Conservation (phyloP, 2,797 vertebrate species). For the Arnoldichthys spilopterus region DNA sequence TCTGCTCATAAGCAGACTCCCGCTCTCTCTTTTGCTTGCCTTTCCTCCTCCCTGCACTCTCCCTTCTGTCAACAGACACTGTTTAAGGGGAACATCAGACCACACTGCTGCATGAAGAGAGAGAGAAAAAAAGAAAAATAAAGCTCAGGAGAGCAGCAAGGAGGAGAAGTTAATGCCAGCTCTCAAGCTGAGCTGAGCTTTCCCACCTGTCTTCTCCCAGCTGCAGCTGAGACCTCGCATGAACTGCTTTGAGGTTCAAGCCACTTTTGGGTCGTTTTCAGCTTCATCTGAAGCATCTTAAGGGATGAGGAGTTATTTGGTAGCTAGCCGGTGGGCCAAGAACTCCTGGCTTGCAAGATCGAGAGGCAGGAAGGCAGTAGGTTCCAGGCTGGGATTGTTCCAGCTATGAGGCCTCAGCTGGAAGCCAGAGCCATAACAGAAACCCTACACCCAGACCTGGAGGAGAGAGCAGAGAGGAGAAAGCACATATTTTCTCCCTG, state of each 20-base stretch:
- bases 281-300: slow-evolving; percentile 24
- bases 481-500: slow-evolving; percentile 51
- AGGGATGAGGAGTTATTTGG: slow-evolving; percentile 30
- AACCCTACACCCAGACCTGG: slow-evolving; percentile 53
- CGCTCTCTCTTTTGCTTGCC: slow-evolving; percentile 13
- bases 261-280: slow-evolving; percentile 30
- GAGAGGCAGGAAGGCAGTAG: slow-evolving; percentile 38
- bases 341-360: slow-evolving; percentile 27
- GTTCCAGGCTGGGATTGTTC: slow-evolving; percentile 43
- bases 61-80: slow-evolving; percentile 52
- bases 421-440: slow-evolving; percentile 52
- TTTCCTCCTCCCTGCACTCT: slow-evolving; percentile 42
- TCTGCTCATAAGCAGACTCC: slow-evolving; percentile 52
- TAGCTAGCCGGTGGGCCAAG: slow-evolving; percentile 5
- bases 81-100: slow-evolving; percentile 52
- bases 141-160: slow-evolving; percentile 62
- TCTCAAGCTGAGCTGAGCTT: slow-evolving; percentile 39
- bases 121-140: background rate
- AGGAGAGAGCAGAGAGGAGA: slow-evolving; percentile 34
- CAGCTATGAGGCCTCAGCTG: slow-evolving; percentile 49
- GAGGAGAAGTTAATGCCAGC: slow-evolving; percentile 52
- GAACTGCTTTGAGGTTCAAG: slow-evolving; percentile 28
- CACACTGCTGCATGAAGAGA: slow-evolving; percentile 43
- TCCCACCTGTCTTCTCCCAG: slow-evolving; percentile 48
- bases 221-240: slow-evolving; percentile 35